Percentiles rank a stretch among this genome's conserved stretches.
phyloP scores from a whole-genome alignment of 1,140 invertebrate genomes.

The Euwallacea fornicatus region DNA sequence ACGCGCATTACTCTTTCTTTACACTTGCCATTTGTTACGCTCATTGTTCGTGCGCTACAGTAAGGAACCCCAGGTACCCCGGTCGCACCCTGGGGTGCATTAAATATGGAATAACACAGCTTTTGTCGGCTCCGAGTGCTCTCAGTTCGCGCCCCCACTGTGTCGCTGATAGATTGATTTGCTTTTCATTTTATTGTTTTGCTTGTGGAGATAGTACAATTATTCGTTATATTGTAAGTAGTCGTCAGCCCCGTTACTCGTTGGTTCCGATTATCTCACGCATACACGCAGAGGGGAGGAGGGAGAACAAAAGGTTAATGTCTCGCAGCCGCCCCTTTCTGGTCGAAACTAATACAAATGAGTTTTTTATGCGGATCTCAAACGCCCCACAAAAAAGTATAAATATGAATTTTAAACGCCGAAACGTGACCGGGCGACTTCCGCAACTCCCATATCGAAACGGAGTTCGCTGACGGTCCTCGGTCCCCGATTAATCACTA shows the following conservation, averaged over 20 bases:
- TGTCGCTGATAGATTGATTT: slow-evolving; percentile 50
- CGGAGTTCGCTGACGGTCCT: neutral
- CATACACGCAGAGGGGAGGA: too few relatives aligned
- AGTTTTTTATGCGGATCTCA: slow-evolving; percentile 7
- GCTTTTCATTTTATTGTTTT: slow-evolving; percentile 43
- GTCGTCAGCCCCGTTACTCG: too few relatives aligned
- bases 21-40: slow-evolving; percentile 34
- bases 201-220: neutral
- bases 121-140: slow-evolving; percentile 45
- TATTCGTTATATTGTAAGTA: neutral
- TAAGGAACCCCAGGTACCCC: slow-evolving; percentile 33
- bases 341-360: slow-evolving; percentile 11
- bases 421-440: slow-evolving; percentile 28
- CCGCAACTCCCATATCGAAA: slow-evolving; percentile 31
- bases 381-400: slow-evolving; percentile 10
- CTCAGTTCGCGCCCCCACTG: slow-evolving; percentile 41
- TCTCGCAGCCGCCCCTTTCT: slow-evolving; percentile 5
- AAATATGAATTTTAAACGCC: slow-evolving; percentile 27
- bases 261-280: too few relatives aligned
- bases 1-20: slow-evolving; percentile 31
- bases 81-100: slow-evolving; percentile 39
- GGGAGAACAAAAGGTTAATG: too few relatives aligned
- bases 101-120: slow-evolving; percentile 48
- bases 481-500: slow-evolving; percentile 29
- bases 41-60: slow-evolving; percentile 25